These are phyloP conservation scores for Cheilosia variabilis DNA, from an alignment of 2,888 invertebrate genomes.

Conservation along the genomic window DNA sequence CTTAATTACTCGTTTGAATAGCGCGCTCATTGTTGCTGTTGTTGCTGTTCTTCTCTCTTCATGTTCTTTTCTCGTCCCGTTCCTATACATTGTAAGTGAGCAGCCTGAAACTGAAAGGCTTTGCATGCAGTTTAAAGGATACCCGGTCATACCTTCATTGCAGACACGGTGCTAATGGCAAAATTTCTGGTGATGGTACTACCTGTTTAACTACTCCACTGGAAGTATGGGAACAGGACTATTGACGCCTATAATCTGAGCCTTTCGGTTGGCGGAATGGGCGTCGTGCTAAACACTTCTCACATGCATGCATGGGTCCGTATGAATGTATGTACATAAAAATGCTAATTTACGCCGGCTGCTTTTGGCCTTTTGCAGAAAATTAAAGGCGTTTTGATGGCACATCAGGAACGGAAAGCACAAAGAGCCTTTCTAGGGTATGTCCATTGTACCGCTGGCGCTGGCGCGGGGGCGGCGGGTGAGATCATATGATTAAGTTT, in stretches of 20 bases:
- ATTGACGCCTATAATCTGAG: constrained; percentile 18
- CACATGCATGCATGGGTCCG: too few species aligned
- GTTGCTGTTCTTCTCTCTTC: constrained; percentile 1
- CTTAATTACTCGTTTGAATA: constrained; percentile 76
- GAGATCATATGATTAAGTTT: neutral
- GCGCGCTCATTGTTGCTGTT: constrained; percentile 58
- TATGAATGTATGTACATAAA: neutral
- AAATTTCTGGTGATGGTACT: neutral
- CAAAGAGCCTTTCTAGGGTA: neutral
- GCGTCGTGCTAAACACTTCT: constrained; percentile 48
- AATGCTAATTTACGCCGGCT: constrained; percentile 41
- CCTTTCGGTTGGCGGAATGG: constrained; percentile 23
- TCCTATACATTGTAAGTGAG: too few species aligned
- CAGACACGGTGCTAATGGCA: neutral
- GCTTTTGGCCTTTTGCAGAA: constrained; percentile 13
- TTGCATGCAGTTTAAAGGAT: constrained; percentile 1
- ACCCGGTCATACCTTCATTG: neutral
- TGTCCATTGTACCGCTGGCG: neutral
- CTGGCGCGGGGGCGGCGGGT: too few species aligned
- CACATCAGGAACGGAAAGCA: neutral
- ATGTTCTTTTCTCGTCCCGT: neutral
- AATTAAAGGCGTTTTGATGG: constrained; percentile 21
- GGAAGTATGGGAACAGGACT: neutral
- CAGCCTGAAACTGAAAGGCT: neutral
- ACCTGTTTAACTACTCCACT: neutral